These are phyloP conservation scores for Chanos chanos DNA, from an alignment of 2,797 vertebrate genomes.

Conservation along the genomic window DNA sequence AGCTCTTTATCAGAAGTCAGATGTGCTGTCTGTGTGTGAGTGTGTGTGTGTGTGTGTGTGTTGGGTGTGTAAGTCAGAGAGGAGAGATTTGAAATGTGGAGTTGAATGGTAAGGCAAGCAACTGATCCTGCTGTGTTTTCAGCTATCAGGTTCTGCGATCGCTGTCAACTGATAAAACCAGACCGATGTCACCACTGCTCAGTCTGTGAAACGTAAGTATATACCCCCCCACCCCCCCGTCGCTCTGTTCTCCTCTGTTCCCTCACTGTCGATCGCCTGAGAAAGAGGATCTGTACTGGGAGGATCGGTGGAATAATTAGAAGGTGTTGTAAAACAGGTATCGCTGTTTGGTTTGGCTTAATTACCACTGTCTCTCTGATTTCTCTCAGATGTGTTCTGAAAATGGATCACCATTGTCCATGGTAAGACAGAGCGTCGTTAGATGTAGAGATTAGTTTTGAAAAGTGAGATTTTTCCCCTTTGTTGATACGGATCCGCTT, in stretches of 20 bases:
- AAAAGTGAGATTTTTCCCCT: neutral
- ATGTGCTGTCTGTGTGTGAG: conserved; percentile 33
- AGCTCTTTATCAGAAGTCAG: no score
- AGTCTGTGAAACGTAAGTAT: conserved; percentile 96
- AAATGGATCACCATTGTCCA: conserved; percentile 99
- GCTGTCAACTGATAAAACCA: conserved; percentile 95
- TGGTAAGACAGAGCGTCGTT: conserved; percentile 73
- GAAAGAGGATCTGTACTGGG: conserved; percentile 47
- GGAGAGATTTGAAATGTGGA: neutral
- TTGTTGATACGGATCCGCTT: neutral
- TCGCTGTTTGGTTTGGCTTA: conserved; percentile 21
- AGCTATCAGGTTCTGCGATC: conserved; percentile 97
- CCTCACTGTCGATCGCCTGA: conserved; percentile 21
- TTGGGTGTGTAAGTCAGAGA: neutral
- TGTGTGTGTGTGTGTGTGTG: neutral
- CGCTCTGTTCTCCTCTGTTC: neutral
- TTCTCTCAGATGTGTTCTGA: conserved; percentile 85
- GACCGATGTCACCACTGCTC: conserved; percentile 98
- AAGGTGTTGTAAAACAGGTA: conserved; percentile 44
- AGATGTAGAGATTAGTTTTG: neutral
- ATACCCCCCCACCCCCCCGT: conserved; percentile 17
- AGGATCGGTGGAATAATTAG: conserved; percentile 50
- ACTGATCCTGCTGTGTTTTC: conserved; percentile 36
- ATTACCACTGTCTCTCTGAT: neutral
- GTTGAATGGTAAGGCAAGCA: no score